Evolutionary conservation across 2,888 invertebrate species (phyloP).

Genomic region (Athripsodes cinereus): DNA sequence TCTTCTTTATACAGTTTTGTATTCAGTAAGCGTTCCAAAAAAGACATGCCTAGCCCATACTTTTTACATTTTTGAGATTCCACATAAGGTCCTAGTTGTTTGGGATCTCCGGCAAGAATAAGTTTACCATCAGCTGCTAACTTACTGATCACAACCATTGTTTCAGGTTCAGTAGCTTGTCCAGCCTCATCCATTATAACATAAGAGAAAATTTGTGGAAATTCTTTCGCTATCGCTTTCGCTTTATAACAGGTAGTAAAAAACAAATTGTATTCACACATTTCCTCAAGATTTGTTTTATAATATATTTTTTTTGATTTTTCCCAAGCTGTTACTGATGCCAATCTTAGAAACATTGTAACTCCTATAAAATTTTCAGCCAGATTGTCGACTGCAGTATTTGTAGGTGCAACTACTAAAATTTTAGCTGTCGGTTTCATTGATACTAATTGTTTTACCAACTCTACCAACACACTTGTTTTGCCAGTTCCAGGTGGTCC

Average conservation of each 20-base stretch:
- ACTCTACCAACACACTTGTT: constrained; percentile 64
- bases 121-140: constrained; percentile 59
- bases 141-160: constrained; percentile 70
- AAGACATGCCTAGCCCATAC: constrained; percentile 67
- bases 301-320: constrained; percentile 39
- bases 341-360: constrained; percentile 69
- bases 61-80: constrained; percentile 56
- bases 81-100: constrained; percentile 83
- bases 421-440: constrained; percentile 29
- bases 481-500: constrained; percentile 84
- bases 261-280: not conserved
- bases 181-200: constrained; percentile 91
- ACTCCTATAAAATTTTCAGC: constrained; percentile 58
- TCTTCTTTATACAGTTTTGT: constrained; percentile 30
- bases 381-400: constrained; percentile 70
- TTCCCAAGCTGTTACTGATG: constrained; percentile 58
- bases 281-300: not conserved
- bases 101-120: constrained; percentile 77
- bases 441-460: constrained; percentile 70
- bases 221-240: not conserved
- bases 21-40: constrained; percentile 60
- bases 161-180: constrained; percentile 87
- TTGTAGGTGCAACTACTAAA: constrained; percentile 39
- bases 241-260: not conserved
- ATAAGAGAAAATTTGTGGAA: constrained; percentile 79